phyloP scores from a whole-genome alignment of 2,797 vertebrate species.

The Antrozous pallidus region DNA sequence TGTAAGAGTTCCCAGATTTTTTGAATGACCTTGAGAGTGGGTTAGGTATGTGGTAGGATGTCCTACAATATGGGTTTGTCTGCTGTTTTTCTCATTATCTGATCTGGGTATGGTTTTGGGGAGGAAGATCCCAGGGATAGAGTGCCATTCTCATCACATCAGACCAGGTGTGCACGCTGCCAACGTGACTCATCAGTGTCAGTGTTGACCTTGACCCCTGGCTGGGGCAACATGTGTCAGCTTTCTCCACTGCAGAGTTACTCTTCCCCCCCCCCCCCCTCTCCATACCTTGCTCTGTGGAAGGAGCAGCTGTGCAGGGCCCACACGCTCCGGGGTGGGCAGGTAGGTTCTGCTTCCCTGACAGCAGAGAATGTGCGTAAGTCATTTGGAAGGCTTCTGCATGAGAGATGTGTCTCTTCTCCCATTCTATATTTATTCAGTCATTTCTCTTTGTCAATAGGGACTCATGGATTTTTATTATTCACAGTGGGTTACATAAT shows the following conservation, averaged over 20 bases:
- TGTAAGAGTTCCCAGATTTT: background rate
- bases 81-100: background rate
- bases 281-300: background rate
- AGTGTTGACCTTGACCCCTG: background rate
- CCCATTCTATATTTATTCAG: background rate
- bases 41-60: background rate
- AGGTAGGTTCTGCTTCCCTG: background rate
- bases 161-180: background rate
- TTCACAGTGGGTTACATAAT: background rate
- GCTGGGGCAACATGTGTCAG: background rate
- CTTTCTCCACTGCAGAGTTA: background rate
- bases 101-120: background rate
- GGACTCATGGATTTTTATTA: background rate
- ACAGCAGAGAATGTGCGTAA: background rate
- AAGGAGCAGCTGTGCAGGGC: background rate
- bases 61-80: background rate
- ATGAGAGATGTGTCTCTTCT: background rate
- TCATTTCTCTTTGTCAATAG: background rate
- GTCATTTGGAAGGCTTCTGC: background rate
- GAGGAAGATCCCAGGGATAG: background rate
- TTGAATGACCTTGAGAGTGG: background rate
- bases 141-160: background rate
- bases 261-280: accelerated
- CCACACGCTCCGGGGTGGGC: background rate
- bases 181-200: background rate